phyloP scores from a whole-genome alignment of 2,113 vertebrate species.

The Phycodurus eques region DNA sequence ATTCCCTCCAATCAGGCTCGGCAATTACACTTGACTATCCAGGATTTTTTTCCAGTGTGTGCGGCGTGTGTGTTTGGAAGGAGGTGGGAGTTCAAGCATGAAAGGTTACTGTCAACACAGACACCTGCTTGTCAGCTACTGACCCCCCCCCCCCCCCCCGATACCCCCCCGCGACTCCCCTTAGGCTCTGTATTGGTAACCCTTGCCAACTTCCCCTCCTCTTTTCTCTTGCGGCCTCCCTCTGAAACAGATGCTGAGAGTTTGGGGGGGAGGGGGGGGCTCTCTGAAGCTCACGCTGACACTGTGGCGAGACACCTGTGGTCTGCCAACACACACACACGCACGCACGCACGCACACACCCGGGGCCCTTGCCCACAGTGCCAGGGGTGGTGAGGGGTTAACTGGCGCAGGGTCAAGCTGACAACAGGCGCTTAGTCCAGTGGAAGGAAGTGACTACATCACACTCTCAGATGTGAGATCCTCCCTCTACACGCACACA shows the following conservation, averaged over 20 bases:
- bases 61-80: constrained; percentile 21
- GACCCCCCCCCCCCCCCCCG: constrained; percentile 22
- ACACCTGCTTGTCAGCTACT: constrained; percentile 74
- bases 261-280: constrained; percentile 36
- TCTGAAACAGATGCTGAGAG: constrained; percentile 72
- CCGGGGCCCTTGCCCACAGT: constrained; percentile 72
- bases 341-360: constrained; percentile 34
- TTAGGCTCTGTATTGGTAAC: constrained; percentile 74
- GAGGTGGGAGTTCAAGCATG: constrained; percentile 44
- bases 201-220: constrained; percentile 63
- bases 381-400: constrained; percentile 75
- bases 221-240: constrained; percentile 57
- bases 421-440: constrained; percentile 75
- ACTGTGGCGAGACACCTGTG: constrained; percentile 80
- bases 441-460: constrained; percentile 71
- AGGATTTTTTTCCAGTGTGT: constrained; percentile 35
- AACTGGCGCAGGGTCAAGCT: constrained; percentile 79
- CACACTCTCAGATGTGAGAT: constrained; percentile 56
- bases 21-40: constrained; percentile 51
- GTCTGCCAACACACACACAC: constrained; percentile 65
- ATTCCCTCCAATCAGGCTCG: constrained; percentile 60
- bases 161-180: constrained; percentile 48
- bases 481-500: constrained; percentile 14
- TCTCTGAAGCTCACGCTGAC: constrained; percentile 69
- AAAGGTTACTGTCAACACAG: constrained; percentile 59